Evolutionary conservation across 2,888 invertebrate species (phyloP), one percentile per base, ranked within the genome.

Genomic region (Oscheius sp.): DNA sequence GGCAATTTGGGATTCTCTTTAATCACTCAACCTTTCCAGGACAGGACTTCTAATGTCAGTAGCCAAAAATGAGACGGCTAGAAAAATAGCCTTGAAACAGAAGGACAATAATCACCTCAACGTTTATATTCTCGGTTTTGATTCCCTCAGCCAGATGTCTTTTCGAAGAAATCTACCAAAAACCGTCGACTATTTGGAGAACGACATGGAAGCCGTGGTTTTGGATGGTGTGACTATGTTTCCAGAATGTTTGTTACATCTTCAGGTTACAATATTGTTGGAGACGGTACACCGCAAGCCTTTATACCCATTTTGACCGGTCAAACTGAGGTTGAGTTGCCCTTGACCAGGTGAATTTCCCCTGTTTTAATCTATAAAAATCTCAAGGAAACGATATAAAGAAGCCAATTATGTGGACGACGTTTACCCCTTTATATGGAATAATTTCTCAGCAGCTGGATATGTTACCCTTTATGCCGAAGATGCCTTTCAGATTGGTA

Each of bases 71-170:
- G 59, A 61, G 9, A 25, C 27, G 12, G 52, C 49, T 1, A 45
- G 55, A 27, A 35, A 52, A 13, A 59, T 52, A 29, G n/a, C 52
- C 16, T 12, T 53, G 13, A 18, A 46, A 35, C 53, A 56, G 49
- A 56, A 69, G 2, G 56, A 29, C 6, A 72, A 73, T 72, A 59
- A 74, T 1, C 75, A 73, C 9, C 35, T 85, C 25, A 76, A 81
- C 52, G 82, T 84, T 21, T 81, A 75, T 69, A 76, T 85, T 59
- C 72, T 95, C 78, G 95, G 94, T 0, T 93, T 94, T 84, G 96
- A 96, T 89, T 95, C 96, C 0, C 89, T 96, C 0, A 94, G 95
- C 0, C 92, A 93, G 63, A 93, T 94, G 89, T 93, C 93, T 9
- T 94, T 93, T 85, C 92, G 93, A 59, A 91, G 94, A 21, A 93